Percentiles rank a stretch among this genome's conserved stretches.
Conservation (phyloP, 1,140 invertebrate species). For the Drosophila yakuba region DNA sequence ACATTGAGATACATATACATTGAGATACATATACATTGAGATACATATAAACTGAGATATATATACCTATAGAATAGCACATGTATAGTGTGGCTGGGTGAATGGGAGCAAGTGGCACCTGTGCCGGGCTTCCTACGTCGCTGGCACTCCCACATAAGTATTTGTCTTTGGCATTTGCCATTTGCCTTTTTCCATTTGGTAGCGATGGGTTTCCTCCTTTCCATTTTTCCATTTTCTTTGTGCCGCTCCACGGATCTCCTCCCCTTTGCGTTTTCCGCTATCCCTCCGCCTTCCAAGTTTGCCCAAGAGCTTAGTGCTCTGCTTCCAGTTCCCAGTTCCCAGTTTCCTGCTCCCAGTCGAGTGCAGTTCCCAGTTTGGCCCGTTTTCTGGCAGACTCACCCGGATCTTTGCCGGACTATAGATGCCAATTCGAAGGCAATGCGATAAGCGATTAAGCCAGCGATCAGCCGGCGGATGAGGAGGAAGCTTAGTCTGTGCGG, state of each 20-base stretch:
- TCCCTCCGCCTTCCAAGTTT: conserved; percentile 18
- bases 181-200: conserved; percentile 52
- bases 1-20: background rate
- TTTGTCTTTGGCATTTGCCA: conserved; percentile 63
- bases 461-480: conserved; percentile 44
- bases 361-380: conserved; percentile 2
- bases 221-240: conserved; percentile 6
- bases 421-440: conserved; percentile 9
- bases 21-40: too few species aligned
- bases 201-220: conserved; percentile 32
- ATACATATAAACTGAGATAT: too few species aligned
- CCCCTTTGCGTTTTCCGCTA: background rate
- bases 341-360: background rate
- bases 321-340: too few species aligned
- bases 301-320: conserved; percentile 37
- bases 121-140: conserved; percentile 19
- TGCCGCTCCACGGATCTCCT: conserved; percentile 1
- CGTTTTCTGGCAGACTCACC: conserved; percentile 22
- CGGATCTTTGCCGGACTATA: conserved; percentile 30
- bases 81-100: conserved; percentile 5
- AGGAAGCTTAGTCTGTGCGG: conserved; percentile 27
- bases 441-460: conserved; percentile 46
- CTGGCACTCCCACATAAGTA: conserved; percentile 28
- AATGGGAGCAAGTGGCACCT: conserved; percentile 71
- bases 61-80: too few species aligned